A percentile compares a stretch with the other conserved stretches of the same genome.
Evolutionary conservation across 1,140 invertebrate genomes (phyloP).

Genomic region (Nymphalis io): DNA sequence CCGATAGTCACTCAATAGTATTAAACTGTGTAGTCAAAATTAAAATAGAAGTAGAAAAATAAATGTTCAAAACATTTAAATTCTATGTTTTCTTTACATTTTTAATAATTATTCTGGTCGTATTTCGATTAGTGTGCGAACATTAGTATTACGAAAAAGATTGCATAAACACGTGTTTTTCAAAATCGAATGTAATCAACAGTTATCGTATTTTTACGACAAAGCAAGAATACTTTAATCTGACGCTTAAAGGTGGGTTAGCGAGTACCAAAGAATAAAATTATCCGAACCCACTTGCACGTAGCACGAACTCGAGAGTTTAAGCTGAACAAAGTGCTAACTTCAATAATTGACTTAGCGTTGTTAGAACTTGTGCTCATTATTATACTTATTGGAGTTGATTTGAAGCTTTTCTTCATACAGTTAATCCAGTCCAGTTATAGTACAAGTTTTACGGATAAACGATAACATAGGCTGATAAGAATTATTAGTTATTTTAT

Average conservation of each 20-base stretch:
- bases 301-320: slow-evolving; percentile 39
- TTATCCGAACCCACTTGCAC: slow-evolving; percentile 30
- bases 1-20: too few species aligned
- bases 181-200: background rate
- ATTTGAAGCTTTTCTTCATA: slow-evolving; percentile 36
- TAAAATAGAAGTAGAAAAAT: too few species aligned
- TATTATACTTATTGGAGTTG: slow-evolving; percentile 37
- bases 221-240: slow-evolving; percentile 9
- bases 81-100: too few species aligned
- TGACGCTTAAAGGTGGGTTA: background rate
- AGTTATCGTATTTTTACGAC: slow-evolving; percentile 4
- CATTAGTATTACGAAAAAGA: too few species aligned
- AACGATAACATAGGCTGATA: background rate
- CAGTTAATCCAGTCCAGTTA: slow-evolving; percentile 1
- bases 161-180: background rate
- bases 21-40: too few species aligned
- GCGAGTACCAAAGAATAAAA: slow-evolving; percentile 18
- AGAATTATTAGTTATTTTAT: too few species aligned
- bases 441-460: background rate
- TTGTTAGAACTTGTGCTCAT: slow-evolving; percentile 41
- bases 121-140: too few species aligned
- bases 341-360: slow-evolving; percentile 50
- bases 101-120: too few species aligned
- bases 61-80: too few species aligned
- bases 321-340: slow-evolving; percentile 46